Percentiles rank a stretch among this genome's conserved stretches.
Conservation (phyloP, 2,113 vertebrate genomes). For the Speoplatyrhinus poulsoni region DNA sequence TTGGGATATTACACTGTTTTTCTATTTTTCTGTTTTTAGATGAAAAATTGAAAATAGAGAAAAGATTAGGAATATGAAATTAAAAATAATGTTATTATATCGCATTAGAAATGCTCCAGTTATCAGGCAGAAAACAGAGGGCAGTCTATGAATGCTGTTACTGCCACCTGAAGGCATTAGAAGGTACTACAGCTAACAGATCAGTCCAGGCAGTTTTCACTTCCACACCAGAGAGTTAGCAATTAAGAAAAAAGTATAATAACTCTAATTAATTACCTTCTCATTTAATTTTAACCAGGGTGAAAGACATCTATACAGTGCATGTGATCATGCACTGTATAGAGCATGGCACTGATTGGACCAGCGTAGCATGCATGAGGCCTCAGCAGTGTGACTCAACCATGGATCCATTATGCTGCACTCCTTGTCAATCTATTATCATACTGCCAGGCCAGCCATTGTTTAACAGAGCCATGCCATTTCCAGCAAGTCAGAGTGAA, state of each 20-base stretch:
- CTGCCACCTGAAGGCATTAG: conserved; percentile 61
- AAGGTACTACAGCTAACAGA: conserved; percentile 14
- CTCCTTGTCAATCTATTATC: background rate
- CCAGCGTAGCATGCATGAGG: conserved; percentile 10
- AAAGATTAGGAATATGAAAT: no score
- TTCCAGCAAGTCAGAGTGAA: conserved; percentile 34
- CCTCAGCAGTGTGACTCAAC: background rate
- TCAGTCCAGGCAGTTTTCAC: background rate
- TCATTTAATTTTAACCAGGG: background rate
- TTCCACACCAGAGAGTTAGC: background rate
- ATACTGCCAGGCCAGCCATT: conserved; percentile 36
- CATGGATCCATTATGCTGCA: background rate
- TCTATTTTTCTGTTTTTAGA: no score
- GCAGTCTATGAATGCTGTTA: conserved; percentile 42
- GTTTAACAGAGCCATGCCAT: conserved; percentile 29
- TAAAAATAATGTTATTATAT: background rate
- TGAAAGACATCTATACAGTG: no score
- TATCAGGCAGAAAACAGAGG: conserved; percentile 1
- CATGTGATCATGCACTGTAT: background rate
- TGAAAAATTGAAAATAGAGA: no score
- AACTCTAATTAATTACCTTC: background rate
- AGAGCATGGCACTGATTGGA: background rate
- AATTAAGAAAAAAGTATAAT: background rate
- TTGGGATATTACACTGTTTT: no score
- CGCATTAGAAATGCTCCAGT: background rate